These are phyloP conservation scores for Calliopsis andreniformis DNA, from an alignment of 1,140 invertebrate genomes.

Conservation along the genomic window DNA sequence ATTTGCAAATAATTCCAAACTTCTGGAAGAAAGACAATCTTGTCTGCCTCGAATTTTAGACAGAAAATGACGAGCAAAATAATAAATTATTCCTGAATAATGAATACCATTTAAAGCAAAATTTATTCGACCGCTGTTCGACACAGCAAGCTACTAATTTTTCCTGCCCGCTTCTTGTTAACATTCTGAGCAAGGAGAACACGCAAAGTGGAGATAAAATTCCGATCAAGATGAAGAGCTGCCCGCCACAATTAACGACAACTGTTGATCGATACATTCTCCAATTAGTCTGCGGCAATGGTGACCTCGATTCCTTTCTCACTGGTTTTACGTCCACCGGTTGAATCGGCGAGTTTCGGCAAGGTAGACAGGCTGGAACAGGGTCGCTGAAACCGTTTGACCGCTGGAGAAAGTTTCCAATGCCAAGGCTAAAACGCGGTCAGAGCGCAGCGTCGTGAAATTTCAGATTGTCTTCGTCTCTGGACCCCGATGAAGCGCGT, in stretches of 20 bases:
- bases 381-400: constrained; percentile 43
- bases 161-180: too few relatives aligned
- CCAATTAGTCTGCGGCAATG: constrained; percentile 24
- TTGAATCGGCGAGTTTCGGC: constrained; percentile 18
- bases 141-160: too few relatives aligned
- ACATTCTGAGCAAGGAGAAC: too few relatives aligned
- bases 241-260: constrained; percentile 8
- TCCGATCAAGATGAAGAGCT: too few relatives aligned
- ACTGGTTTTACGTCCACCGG: constrained; percentile 5
- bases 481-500: constrained; percentile 1
- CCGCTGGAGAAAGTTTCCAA: constrained; percentile 65
- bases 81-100: too few relatives aligned
- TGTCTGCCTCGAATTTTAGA: too few relatives aligned
- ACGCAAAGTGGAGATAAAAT: too few relatives aligned
- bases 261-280: constrained; percentile 2
- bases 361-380: constrained; percentile 12
- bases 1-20: too few relatives aligned
- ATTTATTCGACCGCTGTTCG: too few relatives aligned
- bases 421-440: constrained; percentile 69
- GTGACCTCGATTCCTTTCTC: constrained; percentile 34
- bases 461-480: constrained; percentile 42
- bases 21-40: too few relatives aligned
- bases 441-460: constrained; percentile 45
- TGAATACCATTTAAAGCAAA: too few relatives aligned
- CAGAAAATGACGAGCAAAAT: too few relatives aligned